phyloP scores from a whole-genome alignment of 2,797 vertebrate species.

The Macrochelys suwanniensis region DNA sequence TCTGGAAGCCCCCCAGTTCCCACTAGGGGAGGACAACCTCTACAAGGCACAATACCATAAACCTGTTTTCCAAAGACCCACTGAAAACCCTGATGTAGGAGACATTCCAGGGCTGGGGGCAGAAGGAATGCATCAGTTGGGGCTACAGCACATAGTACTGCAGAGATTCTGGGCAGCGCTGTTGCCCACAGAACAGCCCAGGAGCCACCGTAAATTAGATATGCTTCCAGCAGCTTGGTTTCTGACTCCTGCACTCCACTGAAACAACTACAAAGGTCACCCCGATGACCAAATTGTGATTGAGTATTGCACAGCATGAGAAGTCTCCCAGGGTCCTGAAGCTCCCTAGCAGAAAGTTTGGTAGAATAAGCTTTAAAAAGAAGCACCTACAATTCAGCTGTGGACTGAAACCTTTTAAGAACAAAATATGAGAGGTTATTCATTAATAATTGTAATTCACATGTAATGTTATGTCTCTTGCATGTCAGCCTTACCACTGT shows the following conservation, averaged over 20 bases:
- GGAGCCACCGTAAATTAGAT: background rate
- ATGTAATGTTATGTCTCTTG: background rate
- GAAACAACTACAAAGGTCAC: background rate
- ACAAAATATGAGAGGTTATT: background rate
- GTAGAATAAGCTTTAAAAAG: background rate
- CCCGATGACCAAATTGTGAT: background rate
- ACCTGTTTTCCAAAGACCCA: background rate
- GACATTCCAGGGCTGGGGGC: background rate
- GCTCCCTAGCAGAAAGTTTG: background rate
- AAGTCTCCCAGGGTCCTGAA: background rate
- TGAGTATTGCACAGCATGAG: background rate
- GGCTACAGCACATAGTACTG: background rate
- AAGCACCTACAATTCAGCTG: background rate
- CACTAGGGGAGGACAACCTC: background rate
- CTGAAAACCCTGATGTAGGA: background rate
- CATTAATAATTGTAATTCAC: background rate
- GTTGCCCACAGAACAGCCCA: background rate
- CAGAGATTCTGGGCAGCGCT: background rate
- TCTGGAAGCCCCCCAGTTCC: background rate
- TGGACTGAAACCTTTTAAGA: background rate
- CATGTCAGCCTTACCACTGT: background rate
- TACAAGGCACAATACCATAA: background rate
- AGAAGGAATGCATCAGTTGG: background rate
- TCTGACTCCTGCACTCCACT: background rate
- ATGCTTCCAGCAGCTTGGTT: background rate